Evolutionary conservation across 2,888 invertebrate species (phyloP).

Genomic region (Ganaspis brasiliensis): DNA sequence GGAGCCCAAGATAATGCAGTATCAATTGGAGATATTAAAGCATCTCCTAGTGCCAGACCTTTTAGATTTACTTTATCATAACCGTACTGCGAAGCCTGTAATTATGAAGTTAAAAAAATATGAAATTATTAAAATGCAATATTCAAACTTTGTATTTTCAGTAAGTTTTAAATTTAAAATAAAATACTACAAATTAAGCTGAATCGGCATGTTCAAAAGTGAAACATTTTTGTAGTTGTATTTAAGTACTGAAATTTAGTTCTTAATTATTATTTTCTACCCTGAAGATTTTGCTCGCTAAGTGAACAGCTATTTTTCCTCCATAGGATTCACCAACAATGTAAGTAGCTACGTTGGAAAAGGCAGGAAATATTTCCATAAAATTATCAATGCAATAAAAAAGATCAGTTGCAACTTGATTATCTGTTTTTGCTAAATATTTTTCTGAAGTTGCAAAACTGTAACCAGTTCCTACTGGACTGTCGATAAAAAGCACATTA

Average conservation of each 20-base stretch:
- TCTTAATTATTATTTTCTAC: constrained; percentile 74
- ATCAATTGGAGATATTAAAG: constrained; percentile 95
- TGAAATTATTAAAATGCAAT: too few relatives aligned
- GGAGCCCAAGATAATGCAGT: constrained; percentile 92
- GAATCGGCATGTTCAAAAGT: too few relatives aligned
- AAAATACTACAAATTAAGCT: too few relatives aligned
- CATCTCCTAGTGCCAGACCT: constrained; percentile 92
- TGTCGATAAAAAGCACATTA: constrained; percentile 94
- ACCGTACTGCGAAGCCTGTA: constrained; percentile 84
- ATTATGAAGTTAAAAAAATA: too few relatives aligned
- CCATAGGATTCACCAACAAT: constrained; percentile 96
- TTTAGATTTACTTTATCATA: constrained; percentile 86
- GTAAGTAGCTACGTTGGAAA: constrained; percentile 88
- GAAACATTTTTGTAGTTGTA: too few relatives aligned
- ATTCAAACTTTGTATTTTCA: too few relatives aligned
- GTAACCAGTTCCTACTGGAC: constrained; percentile 94
- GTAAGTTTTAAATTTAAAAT: too few relatives aligned
- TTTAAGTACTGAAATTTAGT: too few relatives aligned
- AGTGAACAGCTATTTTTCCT: constrained; percentile 95
- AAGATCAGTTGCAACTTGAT: constrained; percentile 88
- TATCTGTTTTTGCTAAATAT: constrained; percentile 83
- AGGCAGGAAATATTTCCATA: constrained; percentile 86
- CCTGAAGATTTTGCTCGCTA: constrained; percentile 84
- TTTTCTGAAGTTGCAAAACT: constrained; percentile 87
- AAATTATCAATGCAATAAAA: constrained; percentile 88